Conservation (phyloP, 1,140 invertebrate species). For the Formica exsecta region DNA sequence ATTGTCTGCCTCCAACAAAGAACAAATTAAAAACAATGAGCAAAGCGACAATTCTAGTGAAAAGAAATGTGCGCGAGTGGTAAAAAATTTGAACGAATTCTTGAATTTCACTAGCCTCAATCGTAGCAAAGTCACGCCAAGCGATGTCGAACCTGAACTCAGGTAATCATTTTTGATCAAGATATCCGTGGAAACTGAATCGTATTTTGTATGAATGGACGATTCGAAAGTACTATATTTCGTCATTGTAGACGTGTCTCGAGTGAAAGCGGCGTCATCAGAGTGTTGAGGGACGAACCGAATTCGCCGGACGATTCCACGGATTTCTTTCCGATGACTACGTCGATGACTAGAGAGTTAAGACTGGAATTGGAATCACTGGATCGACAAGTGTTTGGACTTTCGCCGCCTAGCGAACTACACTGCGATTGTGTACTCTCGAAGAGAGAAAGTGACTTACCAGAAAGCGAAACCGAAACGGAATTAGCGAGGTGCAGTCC, state of each 20-base stretch:
- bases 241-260: constrained; percentile 70
- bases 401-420: constrained; percentile 81
- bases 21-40: constrained; percentile 76
- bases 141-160: constrained; percentile 80
- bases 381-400: constrained; percentile 89
- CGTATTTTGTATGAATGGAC: background rate
- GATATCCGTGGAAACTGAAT: background rate
- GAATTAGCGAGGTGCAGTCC: constrained; percentile 84
- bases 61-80: constrained; percentile 87
- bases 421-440: constrained; percentile 81
- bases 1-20: constrained; percentile 62
- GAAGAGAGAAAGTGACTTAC: constrained; percentile 81
- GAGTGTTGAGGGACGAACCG: constrained; percentile 87
- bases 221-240: constrained; percentile 17
- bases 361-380: constrained; percentile 93
- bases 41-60: constrained; percentile 71
- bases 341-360: constrained; percentile 93
- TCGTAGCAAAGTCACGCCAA: constrained; percentile 86
- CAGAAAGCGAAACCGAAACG: constrained; percentile 83
- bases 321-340: constrained; percentile 95
- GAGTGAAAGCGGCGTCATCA: constrained; percentile 80
- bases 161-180: constrained; percentile 47
- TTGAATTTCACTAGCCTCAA: constrained; percentile 91
- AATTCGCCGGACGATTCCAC: constrained; percentile 92
- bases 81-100: constrained; percentile 95